These are phyloP conservation scores for Natator depressus DNA, from an alignment of 2,113 vertebrate genomes.

Conservation along the genomic window DNA sequence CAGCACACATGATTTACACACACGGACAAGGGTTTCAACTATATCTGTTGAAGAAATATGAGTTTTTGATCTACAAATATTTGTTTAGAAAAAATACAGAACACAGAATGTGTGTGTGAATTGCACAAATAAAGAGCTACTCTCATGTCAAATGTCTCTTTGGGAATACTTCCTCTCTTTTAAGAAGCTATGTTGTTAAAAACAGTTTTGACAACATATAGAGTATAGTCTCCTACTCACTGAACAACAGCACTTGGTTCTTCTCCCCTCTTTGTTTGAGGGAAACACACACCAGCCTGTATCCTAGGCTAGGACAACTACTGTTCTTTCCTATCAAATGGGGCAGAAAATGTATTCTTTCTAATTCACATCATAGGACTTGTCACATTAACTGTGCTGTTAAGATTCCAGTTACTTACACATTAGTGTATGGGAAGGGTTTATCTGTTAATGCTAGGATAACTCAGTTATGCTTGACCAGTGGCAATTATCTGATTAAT, in stretches of 20 bases:
- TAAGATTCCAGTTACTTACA: constrained; percentile 62
- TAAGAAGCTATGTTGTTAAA: neutral
- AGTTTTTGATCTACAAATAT: constrained; percentile 32
- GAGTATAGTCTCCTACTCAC: neutral
- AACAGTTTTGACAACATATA: neutral
- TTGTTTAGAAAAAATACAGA: constrained; percentile 28
- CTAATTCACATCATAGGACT: constrained; percentile 68
- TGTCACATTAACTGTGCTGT: constrained; percentile 61
- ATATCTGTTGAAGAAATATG: constrained; percentile 22
- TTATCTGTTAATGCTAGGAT: constrained; percentile 71
- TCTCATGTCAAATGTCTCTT: constrained; percentile 6
- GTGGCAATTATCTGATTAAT: constrained; percentile 60
- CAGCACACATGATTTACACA: constrained; percentile 24
- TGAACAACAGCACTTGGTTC: neutral
- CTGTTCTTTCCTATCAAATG: constrained; percentile 61
- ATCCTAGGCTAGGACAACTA: constrained; percentile 23
- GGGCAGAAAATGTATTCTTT: neutral
- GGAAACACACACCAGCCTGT: constrained; percentile 20
- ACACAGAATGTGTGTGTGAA: constrained; percentile 16
- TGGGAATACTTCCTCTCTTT: neutral
- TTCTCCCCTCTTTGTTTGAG: neutral
- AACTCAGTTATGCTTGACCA: constrained; percentile 38
- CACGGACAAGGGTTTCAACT: constrained; percentile 63
- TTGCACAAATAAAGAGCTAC: constrained; percentile 23
- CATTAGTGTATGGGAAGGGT: constrained; percentile 50